These are phyloP conservation scores for Microchrysa polita DNA, from an alignment of 2,888 invertebrate species.

Conservation along the genomic window DNA sequence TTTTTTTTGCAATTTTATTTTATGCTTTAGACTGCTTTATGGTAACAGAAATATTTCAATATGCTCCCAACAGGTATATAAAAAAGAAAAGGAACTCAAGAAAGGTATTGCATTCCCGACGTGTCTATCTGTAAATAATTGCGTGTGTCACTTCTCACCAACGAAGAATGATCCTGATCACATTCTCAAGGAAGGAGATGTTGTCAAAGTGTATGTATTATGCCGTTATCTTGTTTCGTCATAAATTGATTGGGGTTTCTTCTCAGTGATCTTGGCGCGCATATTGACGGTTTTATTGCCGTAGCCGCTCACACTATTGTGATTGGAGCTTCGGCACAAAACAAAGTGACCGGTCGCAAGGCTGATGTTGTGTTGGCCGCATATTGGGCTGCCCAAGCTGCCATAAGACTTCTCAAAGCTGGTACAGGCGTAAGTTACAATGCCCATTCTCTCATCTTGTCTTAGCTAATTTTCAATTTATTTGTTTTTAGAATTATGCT, in stretches of 20 bases:
- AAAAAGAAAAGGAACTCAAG: constrained; percentile 97
- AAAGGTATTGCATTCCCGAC: constrained; percentile 99
- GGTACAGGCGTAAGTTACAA: constrained; percentile 79
- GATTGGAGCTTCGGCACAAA: constrained; percentile 79
- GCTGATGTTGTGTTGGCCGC: constrained; percentile 97
- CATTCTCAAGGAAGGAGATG: constrained; percentile 86
- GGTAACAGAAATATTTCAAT: constrained; percentile 3
- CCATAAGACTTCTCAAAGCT: constrained; percentile 89
- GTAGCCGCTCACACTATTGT: constrained; percentile 96
- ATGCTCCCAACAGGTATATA: constrained; percentile 70
- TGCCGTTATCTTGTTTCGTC: too few species aligned
- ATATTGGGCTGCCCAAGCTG: constrained; percentile 94
- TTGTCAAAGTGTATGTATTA: constrained; percentile 98
- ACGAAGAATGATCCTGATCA: constrained; percentile 91
- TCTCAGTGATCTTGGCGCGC: constrained; percentile 92
- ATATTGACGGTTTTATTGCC: constrained; percentile 98
- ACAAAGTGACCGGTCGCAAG: constrained; percentile 84
- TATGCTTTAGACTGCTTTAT: neutral
- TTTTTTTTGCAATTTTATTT: constrained; percentile 23
- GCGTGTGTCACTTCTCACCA: constrained; percentile 99
- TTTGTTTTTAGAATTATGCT: constrained; percentile 78
- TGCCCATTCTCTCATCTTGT: neutral
- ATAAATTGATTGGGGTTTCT: neutral
- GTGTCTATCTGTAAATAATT: constrained; percentile 98
- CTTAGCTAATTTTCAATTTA: neutral